These are phyloP conservation scores for Caenorhabditis brenneri DNA, from an alignment of 1,140 invertebrate species.

Conservation along the genomic window DNA sequence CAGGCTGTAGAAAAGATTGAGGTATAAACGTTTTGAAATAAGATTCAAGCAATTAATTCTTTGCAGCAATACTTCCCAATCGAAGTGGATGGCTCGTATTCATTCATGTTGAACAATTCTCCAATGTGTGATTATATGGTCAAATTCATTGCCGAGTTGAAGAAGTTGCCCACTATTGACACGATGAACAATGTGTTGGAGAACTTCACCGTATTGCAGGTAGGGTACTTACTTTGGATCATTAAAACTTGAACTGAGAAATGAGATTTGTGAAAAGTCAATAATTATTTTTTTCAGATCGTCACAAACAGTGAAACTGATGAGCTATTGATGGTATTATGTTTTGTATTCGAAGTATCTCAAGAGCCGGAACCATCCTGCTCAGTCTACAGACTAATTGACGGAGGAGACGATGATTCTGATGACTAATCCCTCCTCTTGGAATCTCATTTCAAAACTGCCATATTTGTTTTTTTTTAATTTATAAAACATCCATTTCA, in stretches of 20 bases:
- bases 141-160: slow-evolving; percentile 93
- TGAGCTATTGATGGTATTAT: slow-evolving; percentile 95
- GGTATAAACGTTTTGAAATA: slow-evolving; percentile 69
- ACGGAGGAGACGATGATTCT: slow-evolving; percentile 10
- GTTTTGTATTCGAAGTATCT: slow-evolving; percentile 99
- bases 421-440: neutral
- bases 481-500: slow-evolving; percentile 38
- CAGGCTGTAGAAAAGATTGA: slow-evolving; percentile 99
- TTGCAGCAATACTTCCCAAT: slow-evolving; percentile 63
- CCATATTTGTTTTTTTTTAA: slow-evolving; percentile 24
- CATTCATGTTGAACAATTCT: slow-evolving; percentile 93
- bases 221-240: slow-evolving; percentile 71
- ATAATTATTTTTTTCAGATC: slow-evolving; percentile 78
- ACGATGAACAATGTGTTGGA: slow-evolving; percentile 99
- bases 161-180: slow-evolving; percentile 77
- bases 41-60: neutral
- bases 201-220: slow-evolving; percentile 99
- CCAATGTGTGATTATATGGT: slow-evolving; percentile 99
- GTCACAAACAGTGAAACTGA: slow-evolving; percentile 96
- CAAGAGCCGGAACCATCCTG: slow-evolving; percentile 65
- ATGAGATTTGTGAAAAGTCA: too few species aligned
- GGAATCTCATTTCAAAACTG: neutral
- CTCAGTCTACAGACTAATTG: slow-evolving; percentile 59
- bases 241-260: slow-evolving; percentile 10
- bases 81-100: slow-evolving; percentile 79